phyloP scores from a whole-genome alignment of 2,888 invertebrate genomes.

The Aradus depressus region DNA sequence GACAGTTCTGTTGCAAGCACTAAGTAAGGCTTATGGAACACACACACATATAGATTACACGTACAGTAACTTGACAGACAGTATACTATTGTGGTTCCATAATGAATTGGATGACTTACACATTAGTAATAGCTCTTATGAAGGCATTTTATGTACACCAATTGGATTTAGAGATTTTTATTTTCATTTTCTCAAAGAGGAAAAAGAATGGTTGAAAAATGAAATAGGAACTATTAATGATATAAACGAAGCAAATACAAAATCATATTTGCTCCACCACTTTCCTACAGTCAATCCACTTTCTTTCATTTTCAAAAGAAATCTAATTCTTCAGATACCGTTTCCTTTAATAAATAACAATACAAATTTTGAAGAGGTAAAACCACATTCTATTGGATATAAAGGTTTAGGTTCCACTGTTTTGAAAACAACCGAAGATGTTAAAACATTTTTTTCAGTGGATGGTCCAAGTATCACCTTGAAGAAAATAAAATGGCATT shows the following conservation, averaged over 20 bases:
- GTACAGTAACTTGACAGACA: slow-evolving; percentile 6
- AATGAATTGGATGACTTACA: slow-evolving; percentile 1
- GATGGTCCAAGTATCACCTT: slow-evolving; percentile 4
- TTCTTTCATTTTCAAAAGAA: neutral
- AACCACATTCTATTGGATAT: neutral
- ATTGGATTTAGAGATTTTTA: slow-evolving; percentile 14
- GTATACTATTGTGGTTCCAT: slow-evolving; percentile 6
- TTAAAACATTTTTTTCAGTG: neutral
- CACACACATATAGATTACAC: neutral
- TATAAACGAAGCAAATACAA: neutral
- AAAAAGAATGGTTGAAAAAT: neutral
- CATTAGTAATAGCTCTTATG: neutral
- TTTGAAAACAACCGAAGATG: neutral
- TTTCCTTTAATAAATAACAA: neutral
- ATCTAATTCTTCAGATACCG: neutral
- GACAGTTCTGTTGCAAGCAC: slow-evolving; percentile 1
- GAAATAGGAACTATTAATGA: neutral
- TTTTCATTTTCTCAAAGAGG: neutral
- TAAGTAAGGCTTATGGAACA: neutral
- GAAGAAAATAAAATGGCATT: slow-evolving; percentile 8
- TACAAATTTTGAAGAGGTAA: neutral
- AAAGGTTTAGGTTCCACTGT: neutral
- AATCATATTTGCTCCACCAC: neutral
- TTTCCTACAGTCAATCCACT: slow-evolving; percentile 4
- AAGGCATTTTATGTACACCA: neutral